phyloP scores from a whole-genome alignment of 2,113 vertebrate species.

The Mesitornis unicolor region DNA sequence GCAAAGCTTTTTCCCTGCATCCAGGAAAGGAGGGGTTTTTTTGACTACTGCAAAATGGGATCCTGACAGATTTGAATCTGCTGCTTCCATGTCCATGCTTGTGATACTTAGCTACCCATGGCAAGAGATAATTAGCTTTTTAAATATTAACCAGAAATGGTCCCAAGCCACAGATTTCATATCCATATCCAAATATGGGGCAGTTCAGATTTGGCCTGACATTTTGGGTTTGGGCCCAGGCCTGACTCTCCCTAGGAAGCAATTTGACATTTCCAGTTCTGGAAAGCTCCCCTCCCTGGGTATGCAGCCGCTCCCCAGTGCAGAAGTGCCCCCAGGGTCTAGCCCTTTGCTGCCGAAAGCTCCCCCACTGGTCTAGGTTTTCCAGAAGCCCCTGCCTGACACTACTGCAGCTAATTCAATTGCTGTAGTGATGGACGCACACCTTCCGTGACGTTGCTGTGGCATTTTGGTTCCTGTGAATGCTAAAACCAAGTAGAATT shows the following conservation, averaged over 20 bases:
- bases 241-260: neutral
- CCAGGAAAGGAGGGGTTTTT: neutral
- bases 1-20: neutral
- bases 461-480: neutral
- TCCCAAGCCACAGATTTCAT: slow-evolving; percentile 45
- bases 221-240: slow-evolving; percentile 29
- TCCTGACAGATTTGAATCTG: neutral
- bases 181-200: slow-evolving; percentile 44
- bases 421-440: neutral
- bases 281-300: neutral
- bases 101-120: neutral
- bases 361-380: neutral
- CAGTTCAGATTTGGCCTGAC: slow-evolving; percentile 20
- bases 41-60: neutral
- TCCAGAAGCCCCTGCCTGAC: neutral
- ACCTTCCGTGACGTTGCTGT: neutral
- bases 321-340: neutral
- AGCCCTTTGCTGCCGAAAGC: neutral
- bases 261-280: slow-evolving; percentile 54
- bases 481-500: rapidly evolving
- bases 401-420: neutral
- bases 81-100: neutral
- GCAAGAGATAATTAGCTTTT: slow-evolving; percentile 37
- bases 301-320: neutral
- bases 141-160: slow-evolving; percentile 36